These are phyloP conservation scores for Carcina quercana DNA, from an alignment of 2,888 invertebrate species.

Conservation along the genomic window DNA sequence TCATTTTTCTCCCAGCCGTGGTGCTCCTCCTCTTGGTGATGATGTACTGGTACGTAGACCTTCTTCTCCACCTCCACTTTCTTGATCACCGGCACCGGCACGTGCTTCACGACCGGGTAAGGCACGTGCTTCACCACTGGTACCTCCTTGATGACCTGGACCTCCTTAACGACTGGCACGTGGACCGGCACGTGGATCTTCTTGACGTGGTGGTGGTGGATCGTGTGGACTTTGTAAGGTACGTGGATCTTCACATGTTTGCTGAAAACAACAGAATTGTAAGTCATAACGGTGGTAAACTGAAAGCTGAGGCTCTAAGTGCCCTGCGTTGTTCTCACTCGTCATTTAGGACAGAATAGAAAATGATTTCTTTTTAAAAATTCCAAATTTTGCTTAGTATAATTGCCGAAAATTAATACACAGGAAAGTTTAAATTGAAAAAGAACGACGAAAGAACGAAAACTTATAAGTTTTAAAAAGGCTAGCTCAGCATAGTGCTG, in stretches of 20 bases:
- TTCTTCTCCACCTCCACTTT: slow-evolving; percentile 36
- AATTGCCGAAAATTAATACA: no score
- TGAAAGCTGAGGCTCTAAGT: no score
- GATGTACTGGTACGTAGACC: slow-evolving; percentile 48
- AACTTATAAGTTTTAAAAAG: no score
- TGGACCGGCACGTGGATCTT: slow-evolving; percentile 57
- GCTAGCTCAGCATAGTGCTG: no score
- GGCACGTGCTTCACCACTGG: slow-evolving; percentile 57
- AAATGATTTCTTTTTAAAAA: no score
- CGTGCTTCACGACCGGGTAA: slow-evolving; percentile 57
- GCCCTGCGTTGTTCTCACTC: no score
- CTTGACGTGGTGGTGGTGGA: slow-evolving; percentile 66
- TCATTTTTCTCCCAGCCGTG: slow-evolving; percentile 29
- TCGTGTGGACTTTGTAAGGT: slow-evolving; percentile 62
- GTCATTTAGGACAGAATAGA: no score
- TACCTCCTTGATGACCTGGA: slow-evolving; percentile 60
- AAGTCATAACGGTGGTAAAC: no score
- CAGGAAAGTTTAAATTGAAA: no score
- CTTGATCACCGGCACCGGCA: slow-evolving; percentile 45
- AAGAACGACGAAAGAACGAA: no score
- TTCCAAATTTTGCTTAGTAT: no score
- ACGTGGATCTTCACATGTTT: slow-evolving; percentile 67
- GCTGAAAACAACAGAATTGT: slow-evolving; percentile 36
- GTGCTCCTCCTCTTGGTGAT: slow-evolving; percentile 42
- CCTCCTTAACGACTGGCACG: slow-evolving; percentile 60